These are phyloP conservation scores for Ailurus styani DNA, from an alignment of 2,113 vertebrate species.

Conservation along the genomic window DNA sequence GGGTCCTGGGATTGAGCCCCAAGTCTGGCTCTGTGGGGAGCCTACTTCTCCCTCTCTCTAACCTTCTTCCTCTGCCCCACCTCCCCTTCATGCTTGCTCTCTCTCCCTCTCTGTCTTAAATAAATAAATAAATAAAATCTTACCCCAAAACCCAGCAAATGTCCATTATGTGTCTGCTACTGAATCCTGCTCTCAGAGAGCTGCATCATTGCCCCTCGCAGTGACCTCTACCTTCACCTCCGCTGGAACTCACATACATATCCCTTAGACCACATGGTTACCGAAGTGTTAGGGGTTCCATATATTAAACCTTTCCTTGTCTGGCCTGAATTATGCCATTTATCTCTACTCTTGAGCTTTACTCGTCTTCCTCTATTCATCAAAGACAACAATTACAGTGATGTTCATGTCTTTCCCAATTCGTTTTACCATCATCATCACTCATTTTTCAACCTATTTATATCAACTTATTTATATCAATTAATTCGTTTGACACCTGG, in stretches of 20 bases:
- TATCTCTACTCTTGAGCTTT: neutral
- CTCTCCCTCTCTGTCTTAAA: neutral
- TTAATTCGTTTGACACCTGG: neutral
- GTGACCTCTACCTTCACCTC: neutral
- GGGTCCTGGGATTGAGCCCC: neutral
- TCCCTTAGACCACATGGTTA: neutral
- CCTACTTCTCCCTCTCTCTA: neutral
- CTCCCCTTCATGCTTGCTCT: neutral
- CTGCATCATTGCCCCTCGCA: neutral
- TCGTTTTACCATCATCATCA: neutral
- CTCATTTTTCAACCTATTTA: neutral
- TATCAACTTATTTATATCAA: neutral
- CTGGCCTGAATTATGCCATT: neutral
- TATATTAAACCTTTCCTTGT: neutral
- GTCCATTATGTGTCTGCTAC: neutral
- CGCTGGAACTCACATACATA: fast-evolving
- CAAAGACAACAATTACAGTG: neutral
- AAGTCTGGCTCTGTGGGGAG: neutral
- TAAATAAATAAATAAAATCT: neutral
- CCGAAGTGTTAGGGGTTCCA: neutral
- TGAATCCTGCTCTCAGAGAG: neutral
- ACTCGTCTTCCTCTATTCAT: neutral
- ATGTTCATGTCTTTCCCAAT: neutral
- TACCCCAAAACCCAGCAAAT: neutral
- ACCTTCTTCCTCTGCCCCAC: neutral